These are phyloP conservation scores for Sebastes variabilis DNA, from an alignment of 2,797 vertebrate genomes.

Conservation along the genomic window DNA sequence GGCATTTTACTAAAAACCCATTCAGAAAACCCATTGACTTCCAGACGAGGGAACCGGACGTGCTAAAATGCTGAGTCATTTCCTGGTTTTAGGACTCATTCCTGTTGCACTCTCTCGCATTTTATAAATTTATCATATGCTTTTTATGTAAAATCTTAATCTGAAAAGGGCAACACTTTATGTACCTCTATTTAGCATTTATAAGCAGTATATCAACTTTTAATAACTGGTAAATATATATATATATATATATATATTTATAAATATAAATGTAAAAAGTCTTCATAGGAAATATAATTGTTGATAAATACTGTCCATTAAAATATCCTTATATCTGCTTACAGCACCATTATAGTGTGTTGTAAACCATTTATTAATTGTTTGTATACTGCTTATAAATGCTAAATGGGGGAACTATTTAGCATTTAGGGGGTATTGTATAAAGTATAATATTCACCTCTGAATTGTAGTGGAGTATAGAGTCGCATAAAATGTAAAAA, in stretches of 20 bases:
- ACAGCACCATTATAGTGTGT: neutral
- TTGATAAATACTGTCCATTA: neutral
- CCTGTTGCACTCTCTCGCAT: neutral
- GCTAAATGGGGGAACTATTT: neutral
- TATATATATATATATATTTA: no score
- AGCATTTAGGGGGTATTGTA: neutral
- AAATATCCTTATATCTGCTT: neutral
- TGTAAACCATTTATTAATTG: neutral
- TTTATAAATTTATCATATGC: neutral
- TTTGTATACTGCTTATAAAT: neutral
- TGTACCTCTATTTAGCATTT: neutral
- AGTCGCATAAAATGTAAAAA: neutral
- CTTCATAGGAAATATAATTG: neutral
- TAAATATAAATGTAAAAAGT: neutral
- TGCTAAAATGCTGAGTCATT: no score
- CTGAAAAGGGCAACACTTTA: neutral
- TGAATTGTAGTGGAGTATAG: neutral
- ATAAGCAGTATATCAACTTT: neutral
- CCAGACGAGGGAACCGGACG: no score
- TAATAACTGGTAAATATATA: neutral
- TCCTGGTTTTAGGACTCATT: no score
- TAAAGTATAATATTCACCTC: neutral
- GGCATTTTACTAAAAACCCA: no score
- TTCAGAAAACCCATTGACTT: no score
- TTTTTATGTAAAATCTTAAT: neutral